A percentile compares a stretch with the other conserved stretches of the same genome.
These are phyloP conservation scores for Pangasius macronema DNA, from an alignment of 2,797 vertebrate genomes.

Conservation along the genomic window DNA sequence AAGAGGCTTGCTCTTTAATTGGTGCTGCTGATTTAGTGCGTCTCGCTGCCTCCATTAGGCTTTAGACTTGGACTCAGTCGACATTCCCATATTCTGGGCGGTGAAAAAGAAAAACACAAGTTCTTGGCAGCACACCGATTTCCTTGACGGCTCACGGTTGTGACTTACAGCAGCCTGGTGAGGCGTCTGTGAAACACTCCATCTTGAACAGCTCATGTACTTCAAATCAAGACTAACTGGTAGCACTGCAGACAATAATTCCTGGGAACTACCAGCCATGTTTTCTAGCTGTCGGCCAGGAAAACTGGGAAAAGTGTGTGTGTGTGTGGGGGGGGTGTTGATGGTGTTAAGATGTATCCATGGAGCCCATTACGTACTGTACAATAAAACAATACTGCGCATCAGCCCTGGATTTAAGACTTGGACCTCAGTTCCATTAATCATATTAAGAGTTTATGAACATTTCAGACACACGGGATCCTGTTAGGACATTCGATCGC, in stretches of 20 bases:
- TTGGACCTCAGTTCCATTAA: constrained; percentile 20
- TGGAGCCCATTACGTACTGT: constrained; percentile 26
- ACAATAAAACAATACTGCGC: constrained; percentile 23
- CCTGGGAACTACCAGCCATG: constrained; percentile 26
- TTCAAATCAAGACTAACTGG: constrained; percentile 47
- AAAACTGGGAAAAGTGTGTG: neutral
- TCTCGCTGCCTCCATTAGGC: constrained; percentile 19
- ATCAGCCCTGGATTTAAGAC: constrained; percentile 38
- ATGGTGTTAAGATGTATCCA: neutral
- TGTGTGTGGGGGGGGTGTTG: neutral
- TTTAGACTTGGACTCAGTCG: constrained; percentile 33
- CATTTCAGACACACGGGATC: constrained; percentile 30
- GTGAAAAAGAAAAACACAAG: constrained; percentile 45
- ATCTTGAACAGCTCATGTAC: constrained; percentile 23
- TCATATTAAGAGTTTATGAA: constrained; percentile 33
- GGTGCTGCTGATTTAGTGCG: constrained; percentile 18
- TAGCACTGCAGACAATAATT: constrained; percentile 39
- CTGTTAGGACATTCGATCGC: constrained; percentile 27
- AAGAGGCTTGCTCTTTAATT: constrained; percentile 8
- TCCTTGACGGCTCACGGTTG: constrained; percentile 39
- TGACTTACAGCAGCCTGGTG: constrained; percentile 46
- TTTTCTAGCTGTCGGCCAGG: constrained; percentile 21
- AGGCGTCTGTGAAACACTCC: constrained; percentile 36
- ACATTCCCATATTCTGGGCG: constrained; percentile 46
- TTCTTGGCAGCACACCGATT: constrained; percentile 35